Evolutionary conservation across 2,888 invertebrate species (phyloP).

Genomic region (Odontothrips loti): DNA sequence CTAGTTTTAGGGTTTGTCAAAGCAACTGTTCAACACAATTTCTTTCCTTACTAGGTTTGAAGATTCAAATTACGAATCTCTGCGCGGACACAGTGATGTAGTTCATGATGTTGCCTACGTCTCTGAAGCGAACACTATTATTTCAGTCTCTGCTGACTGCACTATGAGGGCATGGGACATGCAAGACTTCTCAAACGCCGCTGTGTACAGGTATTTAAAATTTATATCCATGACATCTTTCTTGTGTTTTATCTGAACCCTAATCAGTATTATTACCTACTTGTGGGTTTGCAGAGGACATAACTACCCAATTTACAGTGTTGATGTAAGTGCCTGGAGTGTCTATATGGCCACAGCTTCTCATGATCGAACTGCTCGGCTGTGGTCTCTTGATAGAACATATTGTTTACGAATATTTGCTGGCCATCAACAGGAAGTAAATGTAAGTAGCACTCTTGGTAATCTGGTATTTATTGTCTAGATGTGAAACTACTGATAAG

Average conservation of each 20-base stretch:
- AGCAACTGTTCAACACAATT: constrained; percentile 4
- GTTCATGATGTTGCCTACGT: constrained; percentile 64
- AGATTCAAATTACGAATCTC: constrained; percentile 41
- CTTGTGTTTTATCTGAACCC: background rate
- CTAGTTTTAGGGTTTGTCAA: background rate
- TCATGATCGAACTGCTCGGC: constrained; percentile 71
- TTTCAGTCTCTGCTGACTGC: constrained; percentile 73
- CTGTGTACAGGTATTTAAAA: constrained; percentile 57
- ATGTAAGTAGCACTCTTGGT: constrained; percentile 54
- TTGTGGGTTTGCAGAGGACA: constrained; percentile 61
- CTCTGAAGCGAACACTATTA: constrained; percentile 57
- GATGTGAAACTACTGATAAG: background rate
- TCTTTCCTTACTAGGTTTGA: background rate
- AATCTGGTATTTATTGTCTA: background rate
- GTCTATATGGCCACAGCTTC: constrained; percentile 74
- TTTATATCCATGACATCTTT: background rate
- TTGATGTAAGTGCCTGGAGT: constrained; percentile 65
- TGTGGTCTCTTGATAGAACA: constrained; percentile 77
- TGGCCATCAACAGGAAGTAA: constrained; percentile 84
- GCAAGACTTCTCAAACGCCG: constrained; percentile 63
- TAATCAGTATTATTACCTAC: background rate
- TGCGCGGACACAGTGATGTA: constrained; percentile 69
- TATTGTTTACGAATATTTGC: constrained; percentile 79
- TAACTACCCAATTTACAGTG: constrained; percentile 83
- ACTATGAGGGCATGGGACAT: constrained; percentile 73